Percentiles rank a stretch among this genome's conserved stretches.
These are phyloP conservation scores for Protula sp. DNA, from an alignment of 2,888 invertebrate species.

Conservation along the genomic window DNA sequence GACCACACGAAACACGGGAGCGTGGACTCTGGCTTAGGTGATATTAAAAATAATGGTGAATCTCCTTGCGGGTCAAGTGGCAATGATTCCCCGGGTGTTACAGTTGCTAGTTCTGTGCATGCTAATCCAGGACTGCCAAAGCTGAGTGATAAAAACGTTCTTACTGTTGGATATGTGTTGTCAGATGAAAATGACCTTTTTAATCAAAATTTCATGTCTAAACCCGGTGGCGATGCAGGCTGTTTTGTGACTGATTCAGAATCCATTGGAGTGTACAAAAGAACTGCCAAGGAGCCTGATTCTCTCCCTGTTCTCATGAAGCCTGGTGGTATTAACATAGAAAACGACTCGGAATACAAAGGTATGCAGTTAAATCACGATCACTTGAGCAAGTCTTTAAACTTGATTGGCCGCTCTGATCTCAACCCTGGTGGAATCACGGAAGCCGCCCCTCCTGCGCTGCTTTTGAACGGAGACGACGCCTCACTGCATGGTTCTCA, in stretches of 20 bases:
- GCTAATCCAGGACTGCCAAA: neutral
- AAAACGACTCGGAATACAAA: too few species aligned
- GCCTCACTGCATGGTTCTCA: too few species aligned
- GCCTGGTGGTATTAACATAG: too few species aligned
- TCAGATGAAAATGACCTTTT: constrained; percentile 7
- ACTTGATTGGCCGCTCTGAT: constrained; percentile 6
- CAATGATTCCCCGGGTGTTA: neutral
- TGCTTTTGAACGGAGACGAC: too few species aligned
- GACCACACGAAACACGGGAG: constrained; percentile 1
- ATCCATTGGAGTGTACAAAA: too few species aligned
- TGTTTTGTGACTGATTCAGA: too few species aligned
- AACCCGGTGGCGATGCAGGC: neutral
- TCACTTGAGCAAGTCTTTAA: neutral
- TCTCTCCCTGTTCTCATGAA: too few species aligned
- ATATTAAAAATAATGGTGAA: constrained; percentile 2
- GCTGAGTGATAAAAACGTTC: constrained; percentile 14
- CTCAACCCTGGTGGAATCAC: constrained; percentile 6
- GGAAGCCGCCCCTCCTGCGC: too few species aligned
- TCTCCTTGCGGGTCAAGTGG: neutral
- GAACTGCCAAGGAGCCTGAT: too few species aligned
- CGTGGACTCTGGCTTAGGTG: neutral
- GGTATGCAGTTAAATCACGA: too few species aligned
- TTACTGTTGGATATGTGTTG: constrained; percentile 18
- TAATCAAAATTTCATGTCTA: neutral
- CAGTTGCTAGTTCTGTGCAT: neutral